Conservation (phyloP, 2,797 vertebrate species). For the Toxotes lorentzi region DNA sequence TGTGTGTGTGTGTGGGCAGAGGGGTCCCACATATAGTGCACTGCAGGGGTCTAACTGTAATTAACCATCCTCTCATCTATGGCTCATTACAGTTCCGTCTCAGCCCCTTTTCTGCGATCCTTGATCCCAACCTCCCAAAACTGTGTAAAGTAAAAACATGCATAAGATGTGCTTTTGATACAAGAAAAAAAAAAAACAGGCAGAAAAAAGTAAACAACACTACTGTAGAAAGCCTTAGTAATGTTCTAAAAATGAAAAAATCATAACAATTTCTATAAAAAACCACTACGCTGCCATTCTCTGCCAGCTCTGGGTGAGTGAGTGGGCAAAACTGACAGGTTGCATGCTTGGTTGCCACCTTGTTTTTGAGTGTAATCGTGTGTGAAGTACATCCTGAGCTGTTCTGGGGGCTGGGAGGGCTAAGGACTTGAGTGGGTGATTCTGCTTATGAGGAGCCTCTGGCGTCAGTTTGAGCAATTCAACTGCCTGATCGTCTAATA, state of each 20-base stretch:
- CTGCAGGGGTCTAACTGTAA: conserved; percentile 63
- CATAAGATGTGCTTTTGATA: conserved; percentile 22
- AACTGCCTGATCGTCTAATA: conserved; percentile 60
- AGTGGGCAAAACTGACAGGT: conserved; percentile 67
- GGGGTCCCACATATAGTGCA: conserved; percentile 28
- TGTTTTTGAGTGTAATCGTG: conserved; percentile 75
- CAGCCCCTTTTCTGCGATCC: no score
- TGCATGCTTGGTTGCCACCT: conserved; percentile 73
- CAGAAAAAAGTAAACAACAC: conserved; percentile 27
- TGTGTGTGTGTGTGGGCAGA: conserved; percentile 9
- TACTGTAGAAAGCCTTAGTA: conserved; percentile 19
- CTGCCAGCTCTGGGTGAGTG: conserved; percentile 53
- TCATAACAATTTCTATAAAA: conserved; percentile 24
- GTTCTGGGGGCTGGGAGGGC: conserved; percentile 58
- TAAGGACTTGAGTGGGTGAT: conserved; percentile 66
- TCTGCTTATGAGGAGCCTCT: conserved; percentile 55
- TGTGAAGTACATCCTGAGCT: conserved; percentile 79
- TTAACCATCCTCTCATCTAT: conserved; percentile 70
- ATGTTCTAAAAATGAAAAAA: conserved; percentile 30
- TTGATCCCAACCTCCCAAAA: conserved; percentile 56
- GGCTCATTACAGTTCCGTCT: conserved; percentile 66
- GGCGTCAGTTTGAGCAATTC: conserved; percentile 62
- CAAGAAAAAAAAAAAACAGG: conserved; percentile 3
- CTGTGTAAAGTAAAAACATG: conserved; percentile 14
- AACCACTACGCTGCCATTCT: conserved; percentile 27